These are phyloP conservation scores for Coecobrya sp. DNA, from an alignment of 2,888 invertebrate genomes.

Conservation along the genomic window DNA sequence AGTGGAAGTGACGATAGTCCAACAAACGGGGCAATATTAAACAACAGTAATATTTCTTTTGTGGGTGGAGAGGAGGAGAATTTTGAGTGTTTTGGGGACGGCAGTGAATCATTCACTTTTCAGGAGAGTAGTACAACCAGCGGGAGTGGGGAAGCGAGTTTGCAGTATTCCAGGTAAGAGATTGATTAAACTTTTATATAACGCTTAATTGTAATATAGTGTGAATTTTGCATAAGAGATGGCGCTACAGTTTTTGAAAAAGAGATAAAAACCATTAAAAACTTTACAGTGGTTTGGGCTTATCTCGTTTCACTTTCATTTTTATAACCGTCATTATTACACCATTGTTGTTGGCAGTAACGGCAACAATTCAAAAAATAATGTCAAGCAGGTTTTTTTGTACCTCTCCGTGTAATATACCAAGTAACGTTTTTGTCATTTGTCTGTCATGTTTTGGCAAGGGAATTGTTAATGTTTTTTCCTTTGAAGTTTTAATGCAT, in stretches of 20 bases:
- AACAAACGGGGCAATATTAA: neutral
- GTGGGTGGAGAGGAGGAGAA: conserved; percentile 89
- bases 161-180: conserved; percentile 77
- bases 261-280: neutral
- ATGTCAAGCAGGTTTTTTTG: too few species aligned
- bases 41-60: conserved; percentile 56
- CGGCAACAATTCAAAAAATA: too few species aligned
- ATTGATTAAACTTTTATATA: neutral
- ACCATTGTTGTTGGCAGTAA: too few species aligned
- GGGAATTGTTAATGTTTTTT: too few species aligned
- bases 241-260: neutral
- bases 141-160: conserved; percentile 74
- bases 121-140: conserved; percentile 46
- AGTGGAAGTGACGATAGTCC: neutral
- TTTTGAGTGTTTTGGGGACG: conserved; percentile 93
- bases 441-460: too few species aligned
- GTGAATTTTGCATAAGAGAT: neutral
- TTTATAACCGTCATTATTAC: neutral
- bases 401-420: too few species aligned
- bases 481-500: too few species aligned
- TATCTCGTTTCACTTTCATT: neutral
- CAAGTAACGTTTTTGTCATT: too few species aligned
- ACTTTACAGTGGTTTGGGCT: neutral
- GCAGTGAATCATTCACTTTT: conserved; percentile 89
- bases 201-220: neutral